Evolutionary conservation across 1,140 invertebrate genomes (phyloP), one percentile per base, ranked within the genome.

Genomic region (Dreissena rostriformis): DNA sequence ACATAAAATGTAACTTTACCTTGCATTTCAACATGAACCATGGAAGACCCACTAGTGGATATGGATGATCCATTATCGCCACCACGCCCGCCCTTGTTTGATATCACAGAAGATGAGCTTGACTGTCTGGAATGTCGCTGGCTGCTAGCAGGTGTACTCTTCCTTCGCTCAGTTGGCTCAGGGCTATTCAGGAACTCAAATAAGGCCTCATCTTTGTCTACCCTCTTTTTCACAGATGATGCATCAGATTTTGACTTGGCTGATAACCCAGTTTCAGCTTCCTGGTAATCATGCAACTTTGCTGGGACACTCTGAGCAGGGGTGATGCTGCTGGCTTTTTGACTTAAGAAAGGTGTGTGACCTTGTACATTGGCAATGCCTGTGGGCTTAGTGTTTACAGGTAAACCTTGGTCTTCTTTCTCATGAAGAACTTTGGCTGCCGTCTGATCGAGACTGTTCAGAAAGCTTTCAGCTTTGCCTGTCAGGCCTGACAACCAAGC

Each of bases 381-480:
- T 57, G 24, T 63, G n/a, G 29, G 15, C 22, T 24, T 51, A 10
- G 70, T 55, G 15, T 52, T 61, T 22, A n/a, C 24, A 17, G 73
- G n/a, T n/a, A n/a, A n/a, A n/a, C n/a, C 51, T 29, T 77, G 57
- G 17, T 55, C 66, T n/a, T 86, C 84, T 51, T 86, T 81, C 28
- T 87, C 89, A 73, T 93, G 89, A 8, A 95, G 86, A 17, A 96
- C 96, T 22, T 95, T 95, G 0, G 96, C 97, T n/a, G 97, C 97
- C 94, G 96, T 97, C 90, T 97, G 95, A 90, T 98, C 97, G 52
- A 98, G 95, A 94, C 97, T 97, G 91, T 97, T 97, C 14, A 98
- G 92, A 53, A 97, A 95, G 91, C 96, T 95, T 92, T 97, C 97
- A 53, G 97, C 97, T 91, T 96, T 97, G 49, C 96, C 97, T 80